These are phyloP conservation scores for Drosophila tanythrix DNA, from an alignment of 2,888 invertebrate species.

Conservation along the genomic window DNA sequence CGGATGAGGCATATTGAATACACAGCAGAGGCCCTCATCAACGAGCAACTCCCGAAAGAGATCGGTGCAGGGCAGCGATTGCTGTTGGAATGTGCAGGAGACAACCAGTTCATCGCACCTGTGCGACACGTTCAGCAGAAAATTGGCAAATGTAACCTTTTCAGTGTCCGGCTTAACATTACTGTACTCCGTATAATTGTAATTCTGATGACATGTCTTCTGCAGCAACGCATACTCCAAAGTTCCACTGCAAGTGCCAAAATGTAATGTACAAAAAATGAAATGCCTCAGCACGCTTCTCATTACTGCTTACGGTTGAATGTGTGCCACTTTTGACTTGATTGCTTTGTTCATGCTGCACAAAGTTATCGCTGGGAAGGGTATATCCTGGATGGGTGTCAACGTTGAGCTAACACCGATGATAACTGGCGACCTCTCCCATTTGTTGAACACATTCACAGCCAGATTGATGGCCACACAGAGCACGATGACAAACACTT, in stretches of 20 bases:
- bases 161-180: constrained; percentile 33
- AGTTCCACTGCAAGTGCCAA: constrained; percentile 84
- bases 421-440: constrained; percentile 90
- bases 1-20: constrained; percentile 91
- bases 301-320: constrained; percentile 53
- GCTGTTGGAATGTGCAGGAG: constrained; percentile 88
- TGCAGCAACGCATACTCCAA: constrained; percentile 85
- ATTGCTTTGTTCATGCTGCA: constrained; percentile 94
- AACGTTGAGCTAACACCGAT: constrained; percentile 90
- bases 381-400: constrained; percentile 88
- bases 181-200: constrained; percentile 57
- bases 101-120: constrained; percentile 90
- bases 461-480: constrained; percentile 86
- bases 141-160: constrained; percentile 65
- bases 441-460: constrained; percentile 89
- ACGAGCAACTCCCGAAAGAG: constrained; percentile 91
- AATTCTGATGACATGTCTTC: constrained; percentile 66
- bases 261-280: background rate
- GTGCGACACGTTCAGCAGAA: constrained; percentile 86
- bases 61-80: constrained; percentile 87
- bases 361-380: constrained; percentile 93
- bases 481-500: constrained; percentile 88
- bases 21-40: constrained; percentile 93
- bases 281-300: background rate
- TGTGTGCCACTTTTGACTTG: constrained; percentile 84